Evolutionary conservation across 2,113 vertebrate species (phyloP), one percentile per base, ranked within the genome.

Genomic region (Pluvialis apricaria): DNA sequence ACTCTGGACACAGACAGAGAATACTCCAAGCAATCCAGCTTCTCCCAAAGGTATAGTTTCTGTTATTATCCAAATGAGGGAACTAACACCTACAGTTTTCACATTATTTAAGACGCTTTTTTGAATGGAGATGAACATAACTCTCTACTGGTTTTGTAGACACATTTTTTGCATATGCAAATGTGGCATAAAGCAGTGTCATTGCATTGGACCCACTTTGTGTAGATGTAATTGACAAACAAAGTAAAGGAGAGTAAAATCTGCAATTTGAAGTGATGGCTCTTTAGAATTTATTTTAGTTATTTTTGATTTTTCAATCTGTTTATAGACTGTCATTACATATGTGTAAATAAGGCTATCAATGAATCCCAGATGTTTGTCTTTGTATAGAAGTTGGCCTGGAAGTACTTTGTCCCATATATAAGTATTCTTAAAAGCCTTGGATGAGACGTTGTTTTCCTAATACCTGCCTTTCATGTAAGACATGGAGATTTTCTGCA

Each of bases 1-100:
- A 99, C 97, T 99, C 99, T 68, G 99, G 99, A 80, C 99, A 99
- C 97, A 99, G 99, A 97, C 99, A 99, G 92, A 99, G 99, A 96
- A 99, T 99, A 97, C 98, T 99, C n/a, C 99, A 99, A 98, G 99
- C 99, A 94, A 99, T 99, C 89, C 99, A 99, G 89, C 98, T 99
- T 91, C 99, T 99, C 97, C 99, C 99, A 96, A 98, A 99, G 99
- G 99, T 99, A 97, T 97, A 92, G 62, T 91, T 72, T 83, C 22
- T 68, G 52, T 69, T 83, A 64, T 77, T 76, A 51, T 45, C 32
- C n/a, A 77, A 79, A 22, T 6, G 1, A 51, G 19, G 28, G 15
- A 85, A 40, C 14, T 69, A 82, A 76, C 13, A 52, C 5, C 15
- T 82, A 80, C 12, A 68, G 34, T 19, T 86, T 83, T 66, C 69